A percentile compares a stretch with the other conserved stretches of the same genome.
These are phyloP conservation scores for Drosophila glabriapex DNA, from an alignment of 2,888 invertebrate genomes.

Conservation along the genomic window DNA sequence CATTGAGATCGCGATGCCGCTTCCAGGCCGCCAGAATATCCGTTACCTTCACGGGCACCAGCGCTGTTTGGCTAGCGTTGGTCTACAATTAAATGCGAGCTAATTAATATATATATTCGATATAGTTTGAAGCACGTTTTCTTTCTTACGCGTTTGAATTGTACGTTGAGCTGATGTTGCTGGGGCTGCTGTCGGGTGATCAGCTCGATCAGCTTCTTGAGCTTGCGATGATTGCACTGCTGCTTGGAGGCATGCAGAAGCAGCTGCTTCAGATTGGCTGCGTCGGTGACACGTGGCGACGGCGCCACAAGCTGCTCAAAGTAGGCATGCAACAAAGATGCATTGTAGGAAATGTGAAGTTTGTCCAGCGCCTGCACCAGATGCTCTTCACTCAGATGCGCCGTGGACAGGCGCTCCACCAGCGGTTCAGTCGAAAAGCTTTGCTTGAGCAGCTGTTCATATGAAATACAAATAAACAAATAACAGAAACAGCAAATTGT, in stretches of 20 bases:
- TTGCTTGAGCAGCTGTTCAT: slow-evolving; percentile 58
- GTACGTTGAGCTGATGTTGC: slow-evolving; percentile 77
- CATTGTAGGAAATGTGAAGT: slow-evolving; percentile 82
- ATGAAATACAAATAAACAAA: background rate
- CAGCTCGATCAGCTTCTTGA: slow-evolving; percentile 81
- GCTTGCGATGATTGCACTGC: slow-evolving; percentile 83
- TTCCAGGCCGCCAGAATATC: slow-evolving; percentile 84
- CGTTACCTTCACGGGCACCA: slow-evolving; percentile 79
- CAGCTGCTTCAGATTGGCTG: slow-evolving; percentile 79
- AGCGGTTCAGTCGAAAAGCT: slow-evolving; percentile 77
- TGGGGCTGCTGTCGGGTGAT: slow-evolving; percentile 73
- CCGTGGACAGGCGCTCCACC: slow-evolving; percentile 79
- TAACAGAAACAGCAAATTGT: background rate
- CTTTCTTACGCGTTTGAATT: slow-evolving; percentile 79
- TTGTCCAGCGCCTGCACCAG: slow-evolving; percentile 85
- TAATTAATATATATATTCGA: too few species aligned
- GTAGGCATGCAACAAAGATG: slow-evolving; percentile 76
- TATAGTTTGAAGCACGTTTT: background rate
- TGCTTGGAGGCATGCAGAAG: slow-evolving; percentile 83
- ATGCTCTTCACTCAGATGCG: slow-evolving; percentile 82
- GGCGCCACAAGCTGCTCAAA: slow-evolving; percentile 62
- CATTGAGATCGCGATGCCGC: slow-evolving; percentile 81
- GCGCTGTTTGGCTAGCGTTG: slow-evolving; percentile 22
- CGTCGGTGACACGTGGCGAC: slow-evolving; percentile 28
- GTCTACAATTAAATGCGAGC: slow-evolving; percentile 22